Conservation (phyloP, 2,797 vertebrate species). For the Ambastaia sidthimunki region DNA sequence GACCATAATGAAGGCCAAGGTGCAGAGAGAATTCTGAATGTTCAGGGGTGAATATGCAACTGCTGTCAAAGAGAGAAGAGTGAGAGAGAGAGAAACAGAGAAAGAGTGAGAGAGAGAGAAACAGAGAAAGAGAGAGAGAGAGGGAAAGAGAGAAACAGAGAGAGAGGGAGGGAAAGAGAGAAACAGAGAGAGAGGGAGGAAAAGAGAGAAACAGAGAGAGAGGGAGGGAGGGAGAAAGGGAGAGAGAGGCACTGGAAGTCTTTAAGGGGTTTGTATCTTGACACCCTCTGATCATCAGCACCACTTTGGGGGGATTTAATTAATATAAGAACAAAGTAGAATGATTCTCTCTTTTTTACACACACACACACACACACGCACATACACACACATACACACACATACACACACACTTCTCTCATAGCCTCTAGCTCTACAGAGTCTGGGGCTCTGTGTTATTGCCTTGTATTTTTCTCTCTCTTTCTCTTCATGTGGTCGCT, state of each 20-base stretch:
- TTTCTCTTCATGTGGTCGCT: neutral
- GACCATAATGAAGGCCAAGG: constrained; percentile 45
- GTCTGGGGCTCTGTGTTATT: constrained; percentile 7
- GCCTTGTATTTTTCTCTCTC: neutral
- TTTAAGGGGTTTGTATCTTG: constrained; percentile 31
- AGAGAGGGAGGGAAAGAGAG: neutral
- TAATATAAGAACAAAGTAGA: constrained; percentile 46
- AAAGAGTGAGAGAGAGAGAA: constrained; percentile 10
- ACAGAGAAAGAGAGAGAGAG: neutral
- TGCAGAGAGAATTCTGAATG: constrained; percentile 42
- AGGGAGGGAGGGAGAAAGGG: too few species aligned
- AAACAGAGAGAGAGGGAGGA: too few species aligned
- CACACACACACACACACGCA: neutral
- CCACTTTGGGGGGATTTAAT: constrained; percentile 46
- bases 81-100: constrained; percentile 4
- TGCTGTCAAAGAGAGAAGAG: constrained; percentile 29
- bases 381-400: constrained; percentile 3
- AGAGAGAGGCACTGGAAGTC: constrained; percentile 9
- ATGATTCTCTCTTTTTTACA: constrained; percentile 8
- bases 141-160: too few species aligned
- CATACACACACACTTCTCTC: constrained; percentile 9
- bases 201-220: constrained; percentile 18
- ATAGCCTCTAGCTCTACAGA: constrained; percentile 6
- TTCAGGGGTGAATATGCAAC: constrained; percentile 31
- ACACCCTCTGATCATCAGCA: constrained; percentile 30